phyloP scores from a whole-genome alignment of 2,113 vertebrate genomes.

The Naja naja region DNA sequence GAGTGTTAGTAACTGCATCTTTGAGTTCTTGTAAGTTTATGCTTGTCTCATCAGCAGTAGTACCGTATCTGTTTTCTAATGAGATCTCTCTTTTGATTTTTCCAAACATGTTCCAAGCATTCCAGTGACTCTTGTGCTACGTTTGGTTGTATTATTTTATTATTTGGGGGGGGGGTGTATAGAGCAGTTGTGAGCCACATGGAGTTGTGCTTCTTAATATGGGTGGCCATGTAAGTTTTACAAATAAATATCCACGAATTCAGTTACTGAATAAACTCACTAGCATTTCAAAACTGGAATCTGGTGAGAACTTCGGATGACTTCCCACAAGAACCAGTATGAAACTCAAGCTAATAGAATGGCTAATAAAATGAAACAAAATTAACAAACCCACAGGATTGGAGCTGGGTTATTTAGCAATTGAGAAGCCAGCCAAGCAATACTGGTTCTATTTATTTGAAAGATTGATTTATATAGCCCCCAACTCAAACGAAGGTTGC shows the following conservation, averaged over 20 bases:
- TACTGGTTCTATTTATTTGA: not conserved
- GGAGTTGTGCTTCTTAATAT: not conserved
- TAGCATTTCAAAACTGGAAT: not conserved
- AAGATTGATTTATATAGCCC: not conserved
- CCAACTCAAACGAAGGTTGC: not conserved
- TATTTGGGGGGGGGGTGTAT: not conserved
- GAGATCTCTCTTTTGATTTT: not conserved
- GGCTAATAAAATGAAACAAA: not conserved
- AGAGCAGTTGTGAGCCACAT: not conserved
- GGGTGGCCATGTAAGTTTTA: not conserved
- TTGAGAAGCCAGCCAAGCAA: not conserved
- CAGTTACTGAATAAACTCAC: not conserved
- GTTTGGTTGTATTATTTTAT: not conserved
- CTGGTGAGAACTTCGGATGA: too few species aligned
- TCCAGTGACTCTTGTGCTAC: not conserved
- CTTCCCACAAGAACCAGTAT: not conserved
- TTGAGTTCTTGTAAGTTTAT: not conserved
- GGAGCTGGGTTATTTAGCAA: not conserved
- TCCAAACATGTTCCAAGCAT: not conserved
- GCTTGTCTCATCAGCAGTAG: not conserved
- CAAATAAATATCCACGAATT: not conserved
- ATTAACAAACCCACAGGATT: not conserved
- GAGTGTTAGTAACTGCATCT: not conserved
- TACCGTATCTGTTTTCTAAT: not conserved
- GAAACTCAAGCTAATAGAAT: not conserved